Conservation (phyloP, 2,797 vertebrate genomes). For the Myripristis jacobus region DNA sequence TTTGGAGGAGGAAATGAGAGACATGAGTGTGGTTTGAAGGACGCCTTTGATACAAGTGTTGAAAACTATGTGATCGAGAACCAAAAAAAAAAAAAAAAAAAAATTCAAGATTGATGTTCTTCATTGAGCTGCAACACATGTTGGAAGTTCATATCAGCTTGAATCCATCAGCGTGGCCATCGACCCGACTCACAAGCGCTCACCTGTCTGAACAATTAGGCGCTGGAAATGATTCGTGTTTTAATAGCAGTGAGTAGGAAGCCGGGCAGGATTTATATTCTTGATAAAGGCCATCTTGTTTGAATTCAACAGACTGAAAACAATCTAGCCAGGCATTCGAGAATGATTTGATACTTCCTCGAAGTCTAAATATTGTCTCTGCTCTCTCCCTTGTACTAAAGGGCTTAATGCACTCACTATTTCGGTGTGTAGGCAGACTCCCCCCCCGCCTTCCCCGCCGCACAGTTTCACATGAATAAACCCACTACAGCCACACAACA, state of each 20-base stretch:
- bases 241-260: constrained; percentile 33
- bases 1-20: constrained; percentile 42
- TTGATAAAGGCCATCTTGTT: constrained; percentile 53
- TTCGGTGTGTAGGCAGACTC: constrained; percentile 18
- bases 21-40: constrained; percentile 11
- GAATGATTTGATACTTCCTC: constrained; percentile 47
- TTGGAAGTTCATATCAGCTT: constrained; percentile 8
- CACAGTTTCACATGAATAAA: constrained; percentile 8
- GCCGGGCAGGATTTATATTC: constrained; percentile 24
- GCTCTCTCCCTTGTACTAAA: constrained; percentile 19
- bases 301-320: constrained; percentile 30
- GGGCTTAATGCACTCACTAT: constrained; percentile 35
- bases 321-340: constrained; percentile 38
- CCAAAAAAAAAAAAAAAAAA: too few species aligned
- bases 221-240: constrained; percentile 16
- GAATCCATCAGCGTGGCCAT: constrained; percentile 5
- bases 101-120: neutral
- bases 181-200: neutral
- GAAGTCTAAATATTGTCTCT: constrained; percentile 43
- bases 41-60: constrained; percentile 18
- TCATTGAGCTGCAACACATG: too few species aligned
- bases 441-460: constrained; percentile 1
- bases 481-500: neutral
- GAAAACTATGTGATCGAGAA: neutral
- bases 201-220: constrained; percentile 34